A percentile compares a stretch with the other conserved stretches of the same genome.
Evolutionary conservation across 2,888 invertebrate species (phyloP).

Genomic region (Drosophila seclusa): DNA sequence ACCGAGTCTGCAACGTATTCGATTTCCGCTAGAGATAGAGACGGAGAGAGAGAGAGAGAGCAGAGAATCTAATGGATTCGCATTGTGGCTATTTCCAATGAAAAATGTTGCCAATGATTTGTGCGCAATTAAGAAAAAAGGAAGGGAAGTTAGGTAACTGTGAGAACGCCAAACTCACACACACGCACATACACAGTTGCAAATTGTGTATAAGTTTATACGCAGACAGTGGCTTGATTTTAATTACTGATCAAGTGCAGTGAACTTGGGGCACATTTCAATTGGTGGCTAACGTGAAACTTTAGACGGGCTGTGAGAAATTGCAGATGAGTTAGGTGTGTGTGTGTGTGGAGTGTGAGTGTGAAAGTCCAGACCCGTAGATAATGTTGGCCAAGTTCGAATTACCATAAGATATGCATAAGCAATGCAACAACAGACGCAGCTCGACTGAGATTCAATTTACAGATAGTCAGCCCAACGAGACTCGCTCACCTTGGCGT

Average conservation of each 20-base stretch:
- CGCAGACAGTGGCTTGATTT: constrained; percentile 47
- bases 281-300: constrained; percentile 53
- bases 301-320: constrained; percentile 65
- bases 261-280: constrained; percentile 59
- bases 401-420: constrained; percentile 75
- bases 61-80: constrained; percentile 55
- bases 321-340: constrained; percentile 28
- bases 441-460: constrained; percentile 50
- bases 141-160: constrained; percentile 56
- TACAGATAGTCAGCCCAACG: constrained; percentile 46
- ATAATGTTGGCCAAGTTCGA: constrained; percentile 62
- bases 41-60: constrained; percentile 25
- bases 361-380: constrained; percentile 47
- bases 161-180: constrained; percentile 42
- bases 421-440: constrained; percentile 61
- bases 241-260: constrained; percentile 68
- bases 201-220: constrained; percentile 18
- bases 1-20: constrained; percentile 29
- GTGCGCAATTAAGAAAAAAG: constrained; percentile 42
- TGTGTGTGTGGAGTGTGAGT: constrained; percentile 4
- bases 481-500: constrained; percentile 65
- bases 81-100: constrained; percentile 41
- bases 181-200: background rate
- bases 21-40: constrained; percentile 56
- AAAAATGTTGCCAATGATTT: constrained; percentile 61